phyloP scores from a whole-genome alignment of 2,113 vertebrate species.

The Phoenicopterus ruber region DNA sequence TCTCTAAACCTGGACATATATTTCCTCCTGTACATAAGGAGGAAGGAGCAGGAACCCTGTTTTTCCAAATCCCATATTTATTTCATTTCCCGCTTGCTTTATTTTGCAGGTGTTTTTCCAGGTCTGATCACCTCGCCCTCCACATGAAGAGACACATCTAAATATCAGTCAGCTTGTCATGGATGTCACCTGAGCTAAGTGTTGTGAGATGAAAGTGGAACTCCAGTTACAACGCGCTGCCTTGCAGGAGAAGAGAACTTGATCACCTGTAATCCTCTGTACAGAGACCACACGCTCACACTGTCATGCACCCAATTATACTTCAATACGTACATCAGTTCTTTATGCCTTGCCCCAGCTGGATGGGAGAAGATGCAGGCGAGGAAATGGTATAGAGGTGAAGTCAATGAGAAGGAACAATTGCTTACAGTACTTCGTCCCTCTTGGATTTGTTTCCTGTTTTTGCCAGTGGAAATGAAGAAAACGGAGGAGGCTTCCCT shows the following conservation, averaged over 20 bases:
- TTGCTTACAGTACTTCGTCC: slow-evolving; percentile 54
- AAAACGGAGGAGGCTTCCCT: slow-evolving; percentile 60
- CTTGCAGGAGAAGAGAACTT: slow-evolving; percentile 72
- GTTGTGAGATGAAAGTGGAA: slow-evolving; percentile 65
- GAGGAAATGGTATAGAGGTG: slow-evolving; percentile 41
- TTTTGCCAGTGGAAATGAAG: slow-evolving; percentile 71
- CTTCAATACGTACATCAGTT: slow-evolving; percentile 67
- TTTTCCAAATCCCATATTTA: neutral
- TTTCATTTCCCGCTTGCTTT: slow-evolving; percentile 19
- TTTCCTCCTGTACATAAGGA: neutral
- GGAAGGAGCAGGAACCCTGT: neutral
- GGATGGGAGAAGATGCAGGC: slow-evolving; percentile 71
- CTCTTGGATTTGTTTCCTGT: slow-evolving; percentile 63
- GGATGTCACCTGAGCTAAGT: slow-evolving; percentile 56
- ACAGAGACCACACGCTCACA: slow-evolving; percentile 71
- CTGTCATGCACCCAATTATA: slow-evolving; percentile 73
- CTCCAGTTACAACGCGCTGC: slow-evolving; percentile 61
- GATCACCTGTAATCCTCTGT: slow-evolving; percentile 72
- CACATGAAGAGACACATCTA: slow-evolving; percentile 99
- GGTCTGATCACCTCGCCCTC: slow-evolving; percentile 95
- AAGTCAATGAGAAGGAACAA: slow-evolving; percentile 66
- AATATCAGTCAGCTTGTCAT: slow-evolving; percentile 34
- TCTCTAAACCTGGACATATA: neutral
- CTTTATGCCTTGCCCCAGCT: slow-evolving; percentile 79
- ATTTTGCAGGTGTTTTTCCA: slow-evolving; percentile 92